A percentile compares a stretch with the other conserved stretches of the same genome.
Evolutionary conservation across 2,888 invertebrate genomes (phyloP).

Genomic region (Podotricha telesiphe): DNA sequence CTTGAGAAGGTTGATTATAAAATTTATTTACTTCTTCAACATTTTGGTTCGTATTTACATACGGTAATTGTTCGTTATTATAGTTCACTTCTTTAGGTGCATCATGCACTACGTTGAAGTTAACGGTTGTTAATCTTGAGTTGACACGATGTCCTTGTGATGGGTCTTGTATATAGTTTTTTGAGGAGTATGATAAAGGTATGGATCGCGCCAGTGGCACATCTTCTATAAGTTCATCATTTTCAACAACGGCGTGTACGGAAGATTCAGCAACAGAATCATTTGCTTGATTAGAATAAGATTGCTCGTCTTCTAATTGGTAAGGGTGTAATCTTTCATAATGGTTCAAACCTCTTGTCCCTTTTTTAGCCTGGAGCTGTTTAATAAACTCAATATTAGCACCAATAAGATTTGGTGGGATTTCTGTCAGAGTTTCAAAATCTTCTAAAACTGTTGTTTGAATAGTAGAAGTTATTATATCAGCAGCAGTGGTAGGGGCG

Average conservation of each 20-base stretch:
- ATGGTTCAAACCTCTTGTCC: constrained; percentile 59
- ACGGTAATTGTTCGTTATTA: constrained; percentile 55
- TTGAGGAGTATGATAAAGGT: constrained; percentile 56
- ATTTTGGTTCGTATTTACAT: constrained; percentile 50
- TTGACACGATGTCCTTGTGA: constrained; percentile 53
- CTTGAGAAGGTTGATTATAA: constrained; percentile 62
- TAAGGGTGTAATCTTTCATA: constrained; percentile 70
- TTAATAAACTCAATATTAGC: constrained; percentile 80
- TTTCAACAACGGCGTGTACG: constrained; percentile 47
- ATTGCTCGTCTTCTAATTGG: constrained; percentile 78
- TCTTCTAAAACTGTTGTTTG: constrained; percentile 54
- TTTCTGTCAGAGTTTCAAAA: constrained; percentile 59
- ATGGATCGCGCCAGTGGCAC: constrained; percentile 60
- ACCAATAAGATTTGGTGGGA: constrained; percentile 70
- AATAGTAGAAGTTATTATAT: constrained; percentile 49
- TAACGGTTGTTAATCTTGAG: constrained; percentile 69
- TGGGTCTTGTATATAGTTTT: constrained; percentile 62
- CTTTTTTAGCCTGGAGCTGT: constrained; percentile 74
- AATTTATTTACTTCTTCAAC: constrained; percentile 52
- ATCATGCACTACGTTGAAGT: constrained; percentile 73
- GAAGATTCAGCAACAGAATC: constrained; percentile 66
- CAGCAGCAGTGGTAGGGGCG: constrained; percentile 32
- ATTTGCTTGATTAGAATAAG: constrained; percentile 56
- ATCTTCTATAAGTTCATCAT: constrained; percentile 56
- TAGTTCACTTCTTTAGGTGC: constrained; percentile 53